phyloP scores from a whole-genome alignment of 2,797 vertebrate genomes.

The Hippoglossus hippoglossus region DNA sequence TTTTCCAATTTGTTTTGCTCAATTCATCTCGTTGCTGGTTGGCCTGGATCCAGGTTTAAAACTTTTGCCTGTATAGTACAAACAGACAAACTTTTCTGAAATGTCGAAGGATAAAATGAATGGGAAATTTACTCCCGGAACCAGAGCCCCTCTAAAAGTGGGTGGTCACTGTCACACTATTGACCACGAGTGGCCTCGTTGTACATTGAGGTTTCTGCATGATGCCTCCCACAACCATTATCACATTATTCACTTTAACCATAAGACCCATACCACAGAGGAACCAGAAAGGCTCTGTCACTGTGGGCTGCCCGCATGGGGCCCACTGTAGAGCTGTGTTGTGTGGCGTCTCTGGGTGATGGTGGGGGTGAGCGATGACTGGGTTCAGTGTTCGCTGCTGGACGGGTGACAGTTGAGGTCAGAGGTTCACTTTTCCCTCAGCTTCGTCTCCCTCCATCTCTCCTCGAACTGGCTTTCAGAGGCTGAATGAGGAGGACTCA shows the following conservation, averaged over 20 bases:
- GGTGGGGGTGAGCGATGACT: conserved; percentile 53
- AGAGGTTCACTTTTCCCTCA: conserved; percentile 64
- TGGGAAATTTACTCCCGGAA: too few relatives aligned
- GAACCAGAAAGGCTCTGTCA: conserved; percentile 30
- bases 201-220: neutral
- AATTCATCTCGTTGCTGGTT: too few relatives aligned
- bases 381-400: conserved; percentile 69
- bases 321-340: conserved; percentile 43
- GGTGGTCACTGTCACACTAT: too few relatives aligned
- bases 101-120: too few relatives aligned
- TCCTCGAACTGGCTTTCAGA: conserved; percentile 36
- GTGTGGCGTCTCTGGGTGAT: conserved; percentile 35
- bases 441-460: conserved; percentile 53
- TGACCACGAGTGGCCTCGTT: neutral
- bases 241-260: conserved; percentile 44
- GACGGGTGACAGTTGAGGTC: conserved; percentile 73
- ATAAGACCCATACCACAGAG: conserved; percentile 24
- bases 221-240: conserved; percentile 26
- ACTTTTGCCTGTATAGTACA: too few relatives aligned
- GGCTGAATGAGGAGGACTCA: conserved; percentile 71
- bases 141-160: too few relatives aligned
- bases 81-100: too few relatives aligned
- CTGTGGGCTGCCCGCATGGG: conserved; percentile 20
- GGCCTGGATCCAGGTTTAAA: too few relatives aligned
- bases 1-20: too few relatives aligned